These are phyloP conservation scores for Eudasyphora cyanicolor DNA, from an alignment of 2,888 invertebrate species.

Conservation along the genomic window DNA sequence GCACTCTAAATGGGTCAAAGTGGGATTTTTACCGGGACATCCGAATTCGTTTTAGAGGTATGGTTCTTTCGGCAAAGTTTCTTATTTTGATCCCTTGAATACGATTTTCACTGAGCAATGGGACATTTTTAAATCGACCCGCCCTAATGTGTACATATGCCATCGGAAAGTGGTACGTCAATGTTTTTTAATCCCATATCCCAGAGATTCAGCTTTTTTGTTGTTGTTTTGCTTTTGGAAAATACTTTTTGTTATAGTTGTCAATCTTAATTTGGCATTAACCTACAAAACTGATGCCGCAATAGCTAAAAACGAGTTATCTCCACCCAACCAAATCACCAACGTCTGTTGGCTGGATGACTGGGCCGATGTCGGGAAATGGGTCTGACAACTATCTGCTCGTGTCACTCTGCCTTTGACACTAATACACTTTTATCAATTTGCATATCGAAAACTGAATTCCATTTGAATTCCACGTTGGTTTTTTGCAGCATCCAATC, in stretches of 20 bases:
- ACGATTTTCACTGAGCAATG: no score
- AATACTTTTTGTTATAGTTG: constrained; percentile 6
- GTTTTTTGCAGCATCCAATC: constrained; percentile 26
- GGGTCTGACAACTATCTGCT: neutral
- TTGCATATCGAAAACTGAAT: constrained; percentile 36
- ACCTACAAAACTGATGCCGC: neutral
- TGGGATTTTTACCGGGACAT: no score
- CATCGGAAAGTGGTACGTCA: no score
- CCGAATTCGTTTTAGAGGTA: no score
- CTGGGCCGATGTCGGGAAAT: neutral
- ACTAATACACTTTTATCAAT: constrained; percentile 36
- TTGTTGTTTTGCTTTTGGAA: neutral
- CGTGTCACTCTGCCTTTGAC: neutral
- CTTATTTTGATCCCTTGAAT: no score
- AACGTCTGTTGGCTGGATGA: neutral
- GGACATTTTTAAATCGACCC: no score
- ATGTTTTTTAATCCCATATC: no score
- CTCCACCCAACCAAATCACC: neutral
- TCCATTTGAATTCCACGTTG: constrained; percentile 2
- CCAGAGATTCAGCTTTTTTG: neutral
- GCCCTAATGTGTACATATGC: no score
- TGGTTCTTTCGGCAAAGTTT: no score
- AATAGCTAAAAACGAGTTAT: neutral
- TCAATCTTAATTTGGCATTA: constrained; percentile 48
- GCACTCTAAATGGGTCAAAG: no score